phyloP scores from a whole-genome alignment of 1,140 invertebrate genomes.

The Nasonia vitripennis region DNA sequence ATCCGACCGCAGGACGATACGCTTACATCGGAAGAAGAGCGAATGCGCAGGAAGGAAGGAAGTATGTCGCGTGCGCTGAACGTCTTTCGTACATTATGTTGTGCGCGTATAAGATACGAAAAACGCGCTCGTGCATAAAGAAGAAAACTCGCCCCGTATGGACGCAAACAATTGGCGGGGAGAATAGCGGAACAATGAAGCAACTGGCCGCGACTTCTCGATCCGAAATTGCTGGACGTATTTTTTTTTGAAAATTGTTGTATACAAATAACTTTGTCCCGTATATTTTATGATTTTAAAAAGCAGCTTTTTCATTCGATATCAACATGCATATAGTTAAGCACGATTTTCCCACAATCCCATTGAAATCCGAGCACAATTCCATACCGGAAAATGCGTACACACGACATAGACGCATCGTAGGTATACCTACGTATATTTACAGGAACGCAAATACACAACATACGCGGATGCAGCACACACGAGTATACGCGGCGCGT shows the following conservation, averaged over 20 bases:
- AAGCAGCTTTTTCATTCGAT: no score
- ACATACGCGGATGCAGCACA: constrained; percentile 23
- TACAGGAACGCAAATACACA: background rate
- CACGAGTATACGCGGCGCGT: constrained; percentile 50
- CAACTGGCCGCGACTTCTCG: background rate
- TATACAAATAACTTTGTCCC: background rate
- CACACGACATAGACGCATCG: background rate
- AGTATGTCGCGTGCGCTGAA: constrained; percentile 51
- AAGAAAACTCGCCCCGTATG: constrained; percentile 24
- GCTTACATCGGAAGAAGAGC: constrained; percentile 4
- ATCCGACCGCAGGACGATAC: constrained; percentile 22
- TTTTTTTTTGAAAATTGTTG: background rate
- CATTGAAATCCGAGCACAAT: no score
- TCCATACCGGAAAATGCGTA: background rate
- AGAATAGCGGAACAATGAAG: background rate
- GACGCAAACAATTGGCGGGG: background rate
- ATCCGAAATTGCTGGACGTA: background rate
- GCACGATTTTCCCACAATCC: no score
- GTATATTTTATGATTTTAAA: no score
- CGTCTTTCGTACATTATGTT: constrained; percentile 18
- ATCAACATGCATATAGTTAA: no score
- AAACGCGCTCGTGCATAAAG: background rate
- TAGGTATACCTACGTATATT: background rate
- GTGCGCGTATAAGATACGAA: background rate
- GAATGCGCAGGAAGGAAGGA: constrained; percentile 23